These are phyloP conservation scores for Drosophila pandora DNA, from an alignment of 1,140 invertebrate species.

Conservation along the genomic window DNA sequence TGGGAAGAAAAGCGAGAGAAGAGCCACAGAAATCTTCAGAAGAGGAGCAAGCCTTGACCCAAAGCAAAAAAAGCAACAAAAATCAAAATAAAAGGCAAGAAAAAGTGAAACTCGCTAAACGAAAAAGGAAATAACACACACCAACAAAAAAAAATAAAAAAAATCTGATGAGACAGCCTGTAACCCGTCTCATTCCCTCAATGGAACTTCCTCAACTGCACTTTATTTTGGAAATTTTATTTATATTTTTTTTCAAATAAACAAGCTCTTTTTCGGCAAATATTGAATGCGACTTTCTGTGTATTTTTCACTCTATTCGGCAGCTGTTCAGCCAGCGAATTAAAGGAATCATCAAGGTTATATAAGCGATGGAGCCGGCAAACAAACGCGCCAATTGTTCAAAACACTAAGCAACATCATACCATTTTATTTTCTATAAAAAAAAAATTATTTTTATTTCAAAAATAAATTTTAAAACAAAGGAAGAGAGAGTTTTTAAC, in stretches of 20 bases:
- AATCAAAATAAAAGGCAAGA: conserved; percentile 18
- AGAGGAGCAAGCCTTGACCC: conserved; percentile 50
- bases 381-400: conserved; percentile 52
- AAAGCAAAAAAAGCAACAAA: conserved; percentile 37
- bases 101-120: conserved; percentile 58
- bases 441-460: no score
- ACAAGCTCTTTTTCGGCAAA: conserved; percentile 38
- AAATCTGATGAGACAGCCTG: background rate
- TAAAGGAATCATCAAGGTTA: conserved; percentile 72
- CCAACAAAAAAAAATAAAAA: conserved; percentile 1
- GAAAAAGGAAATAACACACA: conserved; percentile 46
- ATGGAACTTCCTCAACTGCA: conserved; percentile 50
- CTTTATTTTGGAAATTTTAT: background rate
- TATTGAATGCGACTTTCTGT: conserved; percentile 13
- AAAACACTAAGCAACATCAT: conserved; percentile 46
- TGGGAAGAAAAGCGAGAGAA: background rate
- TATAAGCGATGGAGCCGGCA: conserved; percentile 57
- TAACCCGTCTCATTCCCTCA: background rate
- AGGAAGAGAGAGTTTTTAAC: no score
- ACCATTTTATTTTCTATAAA: background rate
- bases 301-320: conserved; percentile 17
- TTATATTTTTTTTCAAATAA: conserved; percentile 1
- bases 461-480: no score
- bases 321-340: conserved; percentile 58
- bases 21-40: background rate